A percentile compares a stretch with the other conserved stretches of the same genome.
These are phyloP conservation scores for Leguminivora glycinivorella DNA, from an alignment of 1,140 invertebrate genomes.

Conservation along the genomic window DNA sequence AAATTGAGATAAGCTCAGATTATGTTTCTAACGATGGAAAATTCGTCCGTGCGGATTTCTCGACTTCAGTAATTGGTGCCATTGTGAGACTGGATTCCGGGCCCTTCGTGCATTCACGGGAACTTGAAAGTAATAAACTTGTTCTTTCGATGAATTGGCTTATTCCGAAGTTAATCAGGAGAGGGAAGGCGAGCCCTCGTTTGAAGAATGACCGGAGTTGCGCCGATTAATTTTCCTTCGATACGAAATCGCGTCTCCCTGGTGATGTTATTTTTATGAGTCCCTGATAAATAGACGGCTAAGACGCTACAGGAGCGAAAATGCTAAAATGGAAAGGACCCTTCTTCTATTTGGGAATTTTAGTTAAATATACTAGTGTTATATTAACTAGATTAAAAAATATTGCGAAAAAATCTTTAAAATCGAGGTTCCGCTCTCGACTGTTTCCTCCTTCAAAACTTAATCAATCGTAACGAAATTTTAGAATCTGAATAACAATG, in stretches of 20 bases:
- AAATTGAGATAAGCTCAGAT: constrained; percentile 30
- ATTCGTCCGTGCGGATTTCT: constrained; percentile 53
- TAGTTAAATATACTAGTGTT: too few relatives aligned
- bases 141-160: constrained; percentile 67
- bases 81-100: constrained; percentile 52
- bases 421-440: too few relatives aligned
- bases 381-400: too few relatives aligned
- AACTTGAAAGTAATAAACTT: constrained; percentile 68
- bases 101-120: constrained; percentile 49
- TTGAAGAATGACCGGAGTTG: constrained; percentile 55
- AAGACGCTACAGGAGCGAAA: too few relatives aligned
- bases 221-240: constrained; percentile 52
- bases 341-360: too few relatives aligned
- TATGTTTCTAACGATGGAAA: constrained; percentile 44
- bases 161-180: constrained; percentile 65
- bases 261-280: constrained; percentile 42
- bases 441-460: too few relatives aligned
- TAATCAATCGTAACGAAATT: too few relatives aligned
- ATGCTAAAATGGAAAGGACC: too few relatives aligned
- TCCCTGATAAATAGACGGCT: constrained; percentile 42
- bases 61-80: constrained; percentile 61
- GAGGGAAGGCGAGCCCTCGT: constrained; percentile 34
- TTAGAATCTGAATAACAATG: too few relatives aligned
- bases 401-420: too few relatives aligned
- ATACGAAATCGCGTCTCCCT: constrained; percentile 38